Evolutionary conservation across 2,888 invertebrate species (phyloP), one percentile per base, ranked within the genome.

Genomic region (Tortricodes alternella): DNA sequence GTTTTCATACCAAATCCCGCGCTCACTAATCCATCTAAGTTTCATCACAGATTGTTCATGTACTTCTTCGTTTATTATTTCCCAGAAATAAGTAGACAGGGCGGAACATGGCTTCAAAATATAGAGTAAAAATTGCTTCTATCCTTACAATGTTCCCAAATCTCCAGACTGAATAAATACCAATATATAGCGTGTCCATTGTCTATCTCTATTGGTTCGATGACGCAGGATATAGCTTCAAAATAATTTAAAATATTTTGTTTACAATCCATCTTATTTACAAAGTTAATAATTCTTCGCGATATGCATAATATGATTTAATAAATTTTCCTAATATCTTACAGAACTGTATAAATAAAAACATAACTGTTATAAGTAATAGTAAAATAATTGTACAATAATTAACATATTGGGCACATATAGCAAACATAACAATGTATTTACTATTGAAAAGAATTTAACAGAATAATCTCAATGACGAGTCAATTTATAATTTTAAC

Each of bases 31-130:
- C 74, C 75, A 78, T 75, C 81, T 85, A 80, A 82, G 84, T 78
- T 81, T 83, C 80, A 89, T 89, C 89, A 89, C 89, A 89, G 89
- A 83, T 86, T 77, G 71, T 78, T 80, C 78, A 83, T 89, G 89
- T 89, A 89, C 89, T 89, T 85, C 73, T 78, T 80, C 65, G 73
- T 83, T 84, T 76, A 53, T 68, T 70, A 68, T 74, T 73, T 77
- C 66, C 71, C 27, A 77, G 65, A 66, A 70, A 69, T 70, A 73
- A 67, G 69, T 70, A 74, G 65, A 68, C 70, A 78, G 83, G 80
- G 82, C 76, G 79, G 81, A 80, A 77, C 70, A 64, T 70, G 69
- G 71, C 72, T 70, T 72, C 67, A 66, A 58, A 34, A 53, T 57
- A 52, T 51, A 59, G 61, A 63, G 59, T 62, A 46, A 35, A 51